Percentiles rank a stretch among this genome's conserved stretches.
These are phyloP conservation scores for Pampus argenteus DNA, from an alignment of 2,797 vertebrate genomes.

Conservation along the genomic window DNA sequence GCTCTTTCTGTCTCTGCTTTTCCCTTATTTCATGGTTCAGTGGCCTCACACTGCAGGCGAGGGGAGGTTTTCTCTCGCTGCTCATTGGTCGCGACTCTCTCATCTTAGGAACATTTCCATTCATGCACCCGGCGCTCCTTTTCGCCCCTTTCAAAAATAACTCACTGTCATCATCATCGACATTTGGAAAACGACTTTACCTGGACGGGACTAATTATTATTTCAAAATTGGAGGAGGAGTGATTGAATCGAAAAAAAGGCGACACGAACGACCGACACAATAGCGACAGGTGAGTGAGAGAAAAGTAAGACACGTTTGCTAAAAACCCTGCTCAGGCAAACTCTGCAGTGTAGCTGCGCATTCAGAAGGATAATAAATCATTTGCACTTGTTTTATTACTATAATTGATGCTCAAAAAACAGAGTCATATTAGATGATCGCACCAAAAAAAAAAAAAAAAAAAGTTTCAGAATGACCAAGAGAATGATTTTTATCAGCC, in stretches of 20 bases:
- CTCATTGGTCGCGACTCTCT: constrained; percentile 83
- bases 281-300: constrained; percentile 82
- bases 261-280: constrained; percentile 41
- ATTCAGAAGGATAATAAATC: constrained; percentile 16
- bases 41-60: constrained; percentile 77
- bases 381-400: constrained; percentile 33
- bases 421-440: neutral
- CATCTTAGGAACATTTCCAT: constrained; percentile 80
- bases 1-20: constrained; percentile 76
- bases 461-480: constrained; percentile 1
- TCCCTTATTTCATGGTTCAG: constrained; percentile 87
- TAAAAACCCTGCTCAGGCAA: neutral
- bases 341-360: constrained; percentile 12
- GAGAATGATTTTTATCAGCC: too few species aligned
- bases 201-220: constrained; percentile 77
- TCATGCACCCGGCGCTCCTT: constrained; percentile 80
- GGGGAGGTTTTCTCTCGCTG: constrained; percentile 81
- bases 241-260: constrained; percentile 55
- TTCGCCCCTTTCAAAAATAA: constrained; percentile 77
- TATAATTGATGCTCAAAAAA: neutral
- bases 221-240: constrained; percentile 62
- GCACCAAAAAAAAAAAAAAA: neutral
- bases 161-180: constrained; percentile 79
- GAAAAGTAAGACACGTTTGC: constrained; percentile 2
- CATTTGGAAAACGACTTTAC: constrained; percentile 63